Percentiles rank a stretch among this genome's conserved stretches.
phyloP scores from a whole-genome alignment of 2,888 invertebrate species.

The Stenodema calcarata region DNA sequence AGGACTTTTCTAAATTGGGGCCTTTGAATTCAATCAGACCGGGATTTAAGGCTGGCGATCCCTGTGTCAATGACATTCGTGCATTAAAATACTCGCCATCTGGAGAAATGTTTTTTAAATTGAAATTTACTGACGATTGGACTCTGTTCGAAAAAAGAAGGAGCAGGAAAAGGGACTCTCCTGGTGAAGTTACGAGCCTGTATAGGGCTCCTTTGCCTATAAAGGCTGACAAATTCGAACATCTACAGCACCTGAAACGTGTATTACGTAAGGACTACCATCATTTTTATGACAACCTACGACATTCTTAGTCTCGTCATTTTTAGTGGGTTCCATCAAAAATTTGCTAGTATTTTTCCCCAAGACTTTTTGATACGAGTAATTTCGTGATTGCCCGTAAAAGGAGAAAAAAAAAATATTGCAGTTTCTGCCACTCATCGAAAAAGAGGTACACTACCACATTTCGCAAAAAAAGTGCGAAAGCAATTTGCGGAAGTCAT shows the following conservation, averaged over 20 bases:
- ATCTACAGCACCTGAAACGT: conserved; percentile 29
- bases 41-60: not conserved
- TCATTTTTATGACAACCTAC: conserved; percentile 7
- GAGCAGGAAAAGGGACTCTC: not conserved
- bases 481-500: too few relatives aligned
- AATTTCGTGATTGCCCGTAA: too few relatives aligned
- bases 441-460: too few relatives aligned
- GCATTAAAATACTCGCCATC: conserved; percentile 12
- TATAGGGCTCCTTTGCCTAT: not conserved
- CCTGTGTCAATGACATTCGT: not conserved
- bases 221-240: conserved; percentile 8
- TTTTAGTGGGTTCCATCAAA: too few relatives aligned
- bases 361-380: too few relatives aligned
- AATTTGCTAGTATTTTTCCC: too few relatives aligned
- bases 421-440: too few relatives aligned
- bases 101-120: not conserved
- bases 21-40: conserved; percentile 10
- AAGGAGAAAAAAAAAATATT: too few relatives aligned
- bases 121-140: not conserved
- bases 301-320: too few relatives aligned
- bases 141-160: not conserved
- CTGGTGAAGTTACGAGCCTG: not conserved
- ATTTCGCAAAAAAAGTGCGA: too few relatives aligned
- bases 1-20: not conserved
- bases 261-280: not conserved